Evolutionary conservation across 2,797 vertebrate genomes (phyloP), one percentile per base, ranked within the genome.

Genomic region (Pyrocephalus nanus): DNA sequence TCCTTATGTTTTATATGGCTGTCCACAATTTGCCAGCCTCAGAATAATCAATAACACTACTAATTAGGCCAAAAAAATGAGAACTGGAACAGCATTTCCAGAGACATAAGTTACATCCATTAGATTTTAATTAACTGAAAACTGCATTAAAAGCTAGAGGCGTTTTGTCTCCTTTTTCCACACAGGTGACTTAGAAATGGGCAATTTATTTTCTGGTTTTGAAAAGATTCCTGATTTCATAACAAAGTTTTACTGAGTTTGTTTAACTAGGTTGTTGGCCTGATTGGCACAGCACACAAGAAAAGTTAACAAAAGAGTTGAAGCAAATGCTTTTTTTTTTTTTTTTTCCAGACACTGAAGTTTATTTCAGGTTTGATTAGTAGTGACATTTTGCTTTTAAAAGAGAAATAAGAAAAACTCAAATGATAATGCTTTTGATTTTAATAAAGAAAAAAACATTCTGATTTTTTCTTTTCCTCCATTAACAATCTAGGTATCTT

Each of bases 121-220:
- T 85, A 70, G 29, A 93, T 81, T 77, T 95, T 93, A 84, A 96
- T 93, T 91, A 90, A 90, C 26, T 79, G 48, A 95, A 96, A 92
- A 61, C 36, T 91, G 29, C 83, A 36, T 96, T 81, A 92, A 76
- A 60, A 86, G 22, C 23, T 55, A 91, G 67, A 90, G 51, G 74
- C 1, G 83, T 95, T 88, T 93, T 93, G 2, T 21, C 13, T n/a
- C 2, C 1, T 47, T 32, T 86, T 47, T 65, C 22, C 18, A 0
- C 15, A 36, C 27, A 51, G 3, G 18, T 40, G 13, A 23, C 45
- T 50, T 72, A 61, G 22, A 69, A 58, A 88, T 26, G 22, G 43
- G 15, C 25, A 95, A 86, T 86, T 92, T 94, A 9, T 96, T 96
- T 94, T 91, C 69, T 61, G 1, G 5, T 87, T 89, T 51, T 66